Conservation (phyloP, 2,113 vertebrate genomes). For the Sclerurus mexicanus region DNA sequence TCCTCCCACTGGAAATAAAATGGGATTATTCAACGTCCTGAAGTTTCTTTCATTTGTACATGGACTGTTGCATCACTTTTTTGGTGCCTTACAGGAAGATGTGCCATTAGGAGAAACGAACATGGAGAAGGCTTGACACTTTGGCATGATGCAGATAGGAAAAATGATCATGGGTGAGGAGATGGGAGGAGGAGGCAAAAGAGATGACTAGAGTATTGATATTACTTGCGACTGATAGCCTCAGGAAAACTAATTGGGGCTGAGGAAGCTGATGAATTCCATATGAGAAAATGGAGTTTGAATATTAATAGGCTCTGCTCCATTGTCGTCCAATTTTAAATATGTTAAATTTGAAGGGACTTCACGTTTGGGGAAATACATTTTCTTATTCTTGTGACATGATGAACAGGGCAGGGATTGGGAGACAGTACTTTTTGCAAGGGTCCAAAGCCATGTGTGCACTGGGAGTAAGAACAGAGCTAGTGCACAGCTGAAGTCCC, state of each 20-base stretch:
- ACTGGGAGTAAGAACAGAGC: neutral
- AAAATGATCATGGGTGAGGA: neutral
- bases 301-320: slow-evolving; percentile 20
- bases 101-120: neutral
- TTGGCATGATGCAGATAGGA: neutral
- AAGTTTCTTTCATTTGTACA: neutral
- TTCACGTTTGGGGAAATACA: slow-evolving; percentile 41
- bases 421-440: neutral
- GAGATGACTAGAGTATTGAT: neutral
- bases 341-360: neutral
- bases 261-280: slow-evolving; percentile 7
- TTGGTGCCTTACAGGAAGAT: neutral
- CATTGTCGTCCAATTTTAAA: slow-evolving; percentile 23
- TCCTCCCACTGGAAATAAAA: neutral
- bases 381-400: neutral
- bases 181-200: slow-evolving; percentile 11
- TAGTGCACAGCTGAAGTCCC: neutral
- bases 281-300: neutral
- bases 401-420: neutral
- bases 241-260: slow-evolving; percentile 19
- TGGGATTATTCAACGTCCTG: neutral
- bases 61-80: neutral
- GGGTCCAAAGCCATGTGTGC: neutral
- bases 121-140: neutral
- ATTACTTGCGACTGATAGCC: neutral